A percentile compares a stretch with the other conserved stretches of the same genome.
phyloP scores from a whole-genome alignment of 2,113 vertebrate genomes.

The Archocentrus centrarchus region DNA sequence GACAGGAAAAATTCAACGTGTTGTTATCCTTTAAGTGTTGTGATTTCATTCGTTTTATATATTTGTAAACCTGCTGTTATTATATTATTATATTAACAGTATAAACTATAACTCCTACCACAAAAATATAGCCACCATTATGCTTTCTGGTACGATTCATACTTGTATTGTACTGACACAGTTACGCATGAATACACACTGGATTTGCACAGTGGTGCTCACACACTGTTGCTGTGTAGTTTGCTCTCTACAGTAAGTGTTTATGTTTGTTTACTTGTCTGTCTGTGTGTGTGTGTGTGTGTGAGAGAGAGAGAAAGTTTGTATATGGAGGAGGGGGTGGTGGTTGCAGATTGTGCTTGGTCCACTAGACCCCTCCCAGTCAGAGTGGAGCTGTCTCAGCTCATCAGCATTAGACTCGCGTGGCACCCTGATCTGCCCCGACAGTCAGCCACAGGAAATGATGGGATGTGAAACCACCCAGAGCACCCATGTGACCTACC shows the following conservation, averaged over 20 bases:
- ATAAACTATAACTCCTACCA: neutral
- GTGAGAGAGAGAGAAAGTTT: slow-evolving; percentile 23
- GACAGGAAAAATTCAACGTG: too few species aligned
- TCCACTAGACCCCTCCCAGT: slow-evolving; percentile 67
- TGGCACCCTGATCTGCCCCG: slow-evolving; percentile 69
- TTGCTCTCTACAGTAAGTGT: slow-evolving; percentile 10
- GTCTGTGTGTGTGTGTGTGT: slow-evolving; percentile 40
- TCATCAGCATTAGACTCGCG: slow-evolving; percentile 68
- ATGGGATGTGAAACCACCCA: slow-evolving; percentile 64
- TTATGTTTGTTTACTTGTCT: slow-evolving; percentile 1
- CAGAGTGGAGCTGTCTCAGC: slow-evolving; percentile 75
- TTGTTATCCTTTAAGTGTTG: neutral
- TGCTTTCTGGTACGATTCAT: slow-evolving; percentile 47
- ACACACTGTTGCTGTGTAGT: slow-evolving; percentile 38
- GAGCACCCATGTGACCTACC: slow-evolving; percentile 66
- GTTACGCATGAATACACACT: slow-evolving; percentile 53
- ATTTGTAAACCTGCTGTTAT: neutral
- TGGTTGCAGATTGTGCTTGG: slow-evolving; percentile 60
- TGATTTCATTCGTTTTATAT: neutral
- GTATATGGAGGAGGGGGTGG: slow-evolving; percentile 5
- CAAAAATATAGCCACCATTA: slow-evolving; percentile 6
- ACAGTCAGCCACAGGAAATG: slow-evolving; percentile 77
- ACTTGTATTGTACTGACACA: slow-evolving; percentile 45
- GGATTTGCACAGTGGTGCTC: slow-evolving; percentile 35
- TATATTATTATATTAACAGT: neutral